Base-by-base conservation (phyloP, 2,888 invertebrate genomes). In the Synanthedon andrenaeformis region DNA sequence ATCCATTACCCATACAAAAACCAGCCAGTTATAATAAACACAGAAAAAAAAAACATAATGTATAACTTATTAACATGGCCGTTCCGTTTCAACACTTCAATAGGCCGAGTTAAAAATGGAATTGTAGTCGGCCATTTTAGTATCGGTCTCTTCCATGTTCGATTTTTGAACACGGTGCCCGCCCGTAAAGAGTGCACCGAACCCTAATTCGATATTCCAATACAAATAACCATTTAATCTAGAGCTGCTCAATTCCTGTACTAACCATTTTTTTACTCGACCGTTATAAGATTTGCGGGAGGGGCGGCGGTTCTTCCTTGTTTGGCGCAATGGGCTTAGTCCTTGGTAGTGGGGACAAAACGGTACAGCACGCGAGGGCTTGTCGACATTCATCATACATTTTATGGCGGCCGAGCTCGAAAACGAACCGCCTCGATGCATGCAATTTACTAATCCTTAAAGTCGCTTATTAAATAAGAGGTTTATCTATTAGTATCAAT, bases 331-430 rank as follows among this genome's bases (percentile, higher is more conserved):
- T 58, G 60, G 68, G 75, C 73, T 77, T 76, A 75, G 78, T 81
- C 84, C 80, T 79, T 72, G 64, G 66, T 71, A 76, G 79, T 78
- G 82, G 83, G 83, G 82, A 80, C 72, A 72, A 73, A 76, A 77
- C 78, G 79, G 82, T 76, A 77, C 74, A 71, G 72, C 82, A 80
- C 80, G 84, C 83, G 75, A 82, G 79, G 80, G 81, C 76, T 73
- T 82, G 79, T 77, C 79, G 74, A 73, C 80, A 82, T 86, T 69
- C 76, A 82, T 87, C 86, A 87, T 83, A 80, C 74, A 81, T 78
- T 87, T 86, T 86, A 87, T 83, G 76, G 72, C 58, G 60, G 69
- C 68, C 35, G 51, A 77, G 76, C 73, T 81, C 75, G 72, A 75
- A 81, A 80, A 74, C 76, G 69, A 70, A 72, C 76, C 79, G 79